phyloP scores from a whole-genome alignment of 2,113 vertebrate genomes.

The Pseudopipra pipra region DNA sequence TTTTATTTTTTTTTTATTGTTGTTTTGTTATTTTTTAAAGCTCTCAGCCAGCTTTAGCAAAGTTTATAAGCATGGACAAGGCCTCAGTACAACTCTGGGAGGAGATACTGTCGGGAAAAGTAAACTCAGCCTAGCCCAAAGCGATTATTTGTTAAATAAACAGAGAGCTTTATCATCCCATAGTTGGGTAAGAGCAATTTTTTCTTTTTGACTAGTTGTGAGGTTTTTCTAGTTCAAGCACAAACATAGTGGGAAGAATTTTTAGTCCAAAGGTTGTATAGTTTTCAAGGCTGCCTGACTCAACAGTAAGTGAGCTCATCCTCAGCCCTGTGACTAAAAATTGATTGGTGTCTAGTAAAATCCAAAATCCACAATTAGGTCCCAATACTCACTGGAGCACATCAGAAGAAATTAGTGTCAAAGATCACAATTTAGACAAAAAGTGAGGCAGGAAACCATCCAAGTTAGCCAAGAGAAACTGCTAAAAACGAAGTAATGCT shows the following conservation, averaged over 20 bases:
- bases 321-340: neutral
- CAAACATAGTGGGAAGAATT: neutral
- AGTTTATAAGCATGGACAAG: neutral
- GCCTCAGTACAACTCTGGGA: neutral
- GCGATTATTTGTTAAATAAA: neutral
- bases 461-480: neutral
- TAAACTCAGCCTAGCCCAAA: neutral
- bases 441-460: neutral
- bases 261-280: neutral
- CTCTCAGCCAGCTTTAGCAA: neutral
- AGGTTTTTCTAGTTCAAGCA: neutral
- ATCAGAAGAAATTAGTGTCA: neutral
- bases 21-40: neutral
- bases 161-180: neutral
- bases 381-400: neutral
- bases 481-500: neutral
- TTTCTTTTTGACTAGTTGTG: neutral
- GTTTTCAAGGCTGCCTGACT: neutral
- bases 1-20: neutral
- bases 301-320: neutral
- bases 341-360: neutral
- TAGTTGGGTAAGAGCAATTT: neutral
- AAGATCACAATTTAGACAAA: neutral
- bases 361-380: neutral
- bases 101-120: neutral